Percentiles rank a stretch among this genome's conserved stretches.
These are phyloP conservation scores for Scaptomyza caliginosa DNA, from an alignment of 2,888 invertebrate species.

Conservation along the genomic window DNA sequence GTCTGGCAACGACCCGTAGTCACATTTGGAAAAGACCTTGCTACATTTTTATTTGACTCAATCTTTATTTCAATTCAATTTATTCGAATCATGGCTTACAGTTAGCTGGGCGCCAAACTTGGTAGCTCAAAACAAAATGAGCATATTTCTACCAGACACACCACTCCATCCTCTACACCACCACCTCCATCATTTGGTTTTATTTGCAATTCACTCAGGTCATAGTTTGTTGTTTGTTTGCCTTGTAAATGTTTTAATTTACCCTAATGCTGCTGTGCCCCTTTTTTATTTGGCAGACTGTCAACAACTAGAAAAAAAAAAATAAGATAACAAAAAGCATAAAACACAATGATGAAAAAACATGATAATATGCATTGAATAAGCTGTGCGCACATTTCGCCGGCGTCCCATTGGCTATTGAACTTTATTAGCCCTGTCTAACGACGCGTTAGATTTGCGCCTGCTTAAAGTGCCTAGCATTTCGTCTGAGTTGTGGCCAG, in stretches of 20 bases:
- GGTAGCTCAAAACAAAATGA: constrained; percentile 58
- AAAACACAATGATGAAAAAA: constrained; percentile 39
- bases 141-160: constrained; percentile 37
- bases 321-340: constrained; percentile 10
- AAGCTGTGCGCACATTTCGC: constrained; percentile 77
- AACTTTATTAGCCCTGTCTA: constrained; percentile 71
- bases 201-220: constrained; percentile 2
- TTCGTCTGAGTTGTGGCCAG: constrained; percentile 13
- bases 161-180: not conserved
- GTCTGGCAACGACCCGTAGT: constrained; percentile 40
- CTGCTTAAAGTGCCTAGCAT: constrained; percentile 23
- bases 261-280: constrained; percentile 25
- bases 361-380: constrained; percentile 79
- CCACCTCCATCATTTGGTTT: constrained; percentile 2
- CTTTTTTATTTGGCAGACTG: constrained; percentile 57
- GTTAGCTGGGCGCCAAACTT: constrained; percentile 70
- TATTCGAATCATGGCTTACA: constrained; percentile 69
- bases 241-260: constrained; percentile 75
- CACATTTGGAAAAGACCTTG: constrained; percentile 1
- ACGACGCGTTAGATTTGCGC: constrained; percentile 1
- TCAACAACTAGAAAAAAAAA: no score
- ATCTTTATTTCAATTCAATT: constrained; percentile 44
- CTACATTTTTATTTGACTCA: constrained; percentile 41
- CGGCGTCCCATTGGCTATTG: constrained; percentile 76
- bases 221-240: constrained; percentile 35